Conservation (phyloP, 2,888 invertebrate genomes). For the Xestia c-nigrum region DNA sequence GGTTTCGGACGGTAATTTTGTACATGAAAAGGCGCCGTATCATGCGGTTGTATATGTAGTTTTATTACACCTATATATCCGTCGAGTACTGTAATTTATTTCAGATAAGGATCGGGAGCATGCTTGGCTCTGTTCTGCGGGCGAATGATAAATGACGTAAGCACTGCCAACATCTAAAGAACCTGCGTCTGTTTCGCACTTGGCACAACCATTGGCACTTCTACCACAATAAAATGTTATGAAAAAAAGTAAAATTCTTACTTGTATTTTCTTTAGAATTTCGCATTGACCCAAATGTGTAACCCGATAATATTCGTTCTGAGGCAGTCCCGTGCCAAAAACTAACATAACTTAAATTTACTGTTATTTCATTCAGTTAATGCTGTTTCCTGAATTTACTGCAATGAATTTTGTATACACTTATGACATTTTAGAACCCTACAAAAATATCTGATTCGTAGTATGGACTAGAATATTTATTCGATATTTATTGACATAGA, state of each 20-base stretch:
- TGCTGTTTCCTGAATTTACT: slow-evolving; percentile 24
- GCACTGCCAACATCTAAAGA: slow-evolving; percentile 73
- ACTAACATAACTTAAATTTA: slow-evolving; percentile 46
- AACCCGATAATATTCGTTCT: slow-evolving; percentile 69
- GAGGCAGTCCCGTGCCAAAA: slow-evolving; percentile 69
- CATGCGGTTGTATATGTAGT: slow-evolving; percentile 39
- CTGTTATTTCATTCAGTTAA: slow-evolving; percentile 43
- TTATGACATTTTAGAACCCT: not conserved
- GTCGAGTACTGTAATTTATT: slow-evolving; percentile 55
- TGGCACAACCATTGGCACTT: slow-evolving; percentile 75
- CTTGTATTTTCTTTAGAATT: slow-evolving; percentile 53
- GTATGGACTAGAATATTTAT: not conserved
- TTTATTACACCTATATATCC: slow-evolving; percentile 45
- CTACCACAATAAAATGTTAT: slow-evolving; percentile 62
- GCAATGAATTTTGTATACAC: slow-evolving; percentile 10
- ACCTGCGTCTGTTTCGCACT: slow-evolving; percentile 73
- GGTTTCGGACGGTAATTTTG: slow-evolving; percentile 41
- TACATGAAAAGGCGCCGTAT: slow-evolving; percentile 28
- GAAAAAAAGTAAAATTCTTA: slow-evolving; percentile 69
- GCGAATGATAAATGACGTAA: slow-evolving; percentile 74
- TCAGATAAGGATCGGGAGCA: slow-evolving; percentile 62
- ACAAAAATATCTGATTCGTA: not conserved
- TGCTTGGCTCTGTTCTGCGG: slow-evolving; percentile 66
- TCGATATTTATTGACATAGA: not conserved
- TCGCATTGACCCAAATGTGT: slow-evolving; percentile 76